These are phyloP conservation scores for Diabrotica undecimpunctata DNA, from an alignment of 1,140 invertebrate genomes.

Conservation along the genomic window DNA sequence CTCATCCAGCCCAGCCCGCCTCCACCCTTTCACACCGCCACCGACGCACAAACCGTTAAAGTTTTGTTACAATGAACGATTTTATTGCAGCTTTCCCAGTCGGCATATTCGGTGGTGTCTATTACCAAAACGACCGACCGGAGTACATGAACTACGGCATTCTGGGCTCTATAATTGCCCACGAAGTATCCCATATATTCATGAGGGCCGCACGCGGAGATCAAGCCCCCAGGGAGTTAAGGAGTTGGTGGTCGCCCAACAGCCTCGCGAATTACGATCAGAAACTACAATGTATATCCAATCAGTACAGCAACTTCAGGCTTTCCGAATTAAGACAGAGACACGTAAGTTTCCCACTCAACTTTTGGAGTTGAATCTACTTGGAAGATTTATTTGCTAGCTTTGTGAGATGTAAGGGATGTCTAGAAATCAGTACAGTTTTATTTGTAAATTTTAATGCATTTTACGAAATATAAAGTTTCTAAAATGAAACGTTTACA, in stretches of 20 bases:
- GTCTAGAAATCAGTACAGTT: too few species aligned
- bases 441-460: too few species aligned
- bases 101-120: constrained; percentile 84
- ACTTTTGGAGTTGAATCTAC: neutral
- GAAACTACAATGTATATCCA: constrained; percentile 34
- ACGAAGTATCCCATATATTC: constrained; percentile 81
- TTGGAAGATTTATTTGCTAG: too few species aligned
- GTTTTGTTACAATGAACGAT: neutral
- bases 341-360: constrained; percentile 7
- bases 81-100: constrained; percentile 75
- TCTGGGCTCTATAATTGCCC: constrained; percentile 89
- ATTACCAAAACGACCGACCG: constrained; percentile 79
- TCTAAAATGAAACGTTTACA: too few species aligned
- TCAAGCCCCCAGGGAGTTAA: constrained; percentile 20
- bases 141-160: constrained; percentile 90
- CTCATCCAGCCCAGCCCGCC: too few species aligned
- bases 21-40: neutral
- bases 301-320: constrained; percentile 30
- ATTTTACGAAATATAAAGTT: too few species aligned
- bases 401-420: too few species aligned
- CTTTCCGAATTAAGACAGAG: constrained; percentile 22
- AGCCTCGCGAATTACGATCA: constrained; percentile 33
- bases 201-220: constrained; percentile 24
- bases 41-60: neutral
- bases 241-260: constrained; percentile 32